Evolutionary conservation across 1,140 invertebrate genomes (phyloP).

Genomic region (Ctenoplectra terminalis): DNA sequence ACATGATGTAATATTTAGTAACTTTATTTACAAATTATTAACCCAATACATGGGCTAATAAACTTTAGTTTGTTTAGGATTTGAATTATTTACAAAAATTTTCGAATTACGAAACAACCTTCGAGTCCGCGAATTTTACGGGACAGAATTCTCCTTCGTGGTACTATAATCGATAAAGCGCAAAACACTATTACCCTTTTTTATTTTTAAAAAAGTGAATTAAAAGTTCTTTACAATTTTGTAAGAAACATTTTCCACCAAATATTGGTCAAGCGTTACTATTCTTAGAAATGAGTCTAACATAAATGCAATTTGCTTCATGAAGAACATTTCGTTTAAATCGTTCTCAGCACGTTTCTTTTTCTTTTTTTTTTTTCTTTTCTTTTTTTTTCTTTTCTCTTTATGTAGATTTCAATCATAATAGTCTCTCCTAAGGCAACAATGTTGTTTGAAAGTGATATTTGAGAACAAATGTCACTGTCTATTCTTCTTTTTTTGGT

Average conservation of each 20-base stretch:
- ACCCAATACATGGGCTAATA: constrained; percentile 59
- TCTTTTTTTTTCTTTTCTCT: not conserved
- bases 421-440: constrained; percentile 52
- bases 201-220: constrained; percentile 52
- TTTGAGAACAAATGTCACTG: constrained; percentile 34
- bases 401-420: constrained; percentile 18
- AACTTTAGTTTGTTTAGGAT: constrained; percentile 60
- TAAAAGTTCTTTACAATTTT: constrained; percentile 47
- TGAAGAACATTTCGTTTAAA: constrained; percentile 21
- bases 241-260: constrained; percentile 39
- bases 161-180: constrained; percentile 53
- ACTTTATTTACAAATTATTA: constrained; percentile 75
- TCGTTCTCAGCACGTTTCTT: constrained; percentile 11
- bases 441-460: constrained; percentile 32
- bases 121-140: constrained; percentile 40
- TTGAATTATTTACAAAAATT: constrained; percentile 71
- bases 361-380: not conserved
- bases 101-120: constrained; percentile 60
- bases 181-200: constrained; percentile 43
- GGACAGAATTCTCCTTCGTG: constrained; percentile 34
- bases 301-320: constrained; percentile 47
- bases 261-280: constrained; percentile 53
- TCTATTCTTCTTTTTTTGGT: constrained; percentile 18
- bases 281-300: constrained; percentile 42
- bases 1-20: constrained; percentile 71